Evolutionary conservation across 2,113 vertebrate species (phyloP), one percentile per base, ranked within the genome.

Genomic region (Platysternon megacephalum): DNA sequence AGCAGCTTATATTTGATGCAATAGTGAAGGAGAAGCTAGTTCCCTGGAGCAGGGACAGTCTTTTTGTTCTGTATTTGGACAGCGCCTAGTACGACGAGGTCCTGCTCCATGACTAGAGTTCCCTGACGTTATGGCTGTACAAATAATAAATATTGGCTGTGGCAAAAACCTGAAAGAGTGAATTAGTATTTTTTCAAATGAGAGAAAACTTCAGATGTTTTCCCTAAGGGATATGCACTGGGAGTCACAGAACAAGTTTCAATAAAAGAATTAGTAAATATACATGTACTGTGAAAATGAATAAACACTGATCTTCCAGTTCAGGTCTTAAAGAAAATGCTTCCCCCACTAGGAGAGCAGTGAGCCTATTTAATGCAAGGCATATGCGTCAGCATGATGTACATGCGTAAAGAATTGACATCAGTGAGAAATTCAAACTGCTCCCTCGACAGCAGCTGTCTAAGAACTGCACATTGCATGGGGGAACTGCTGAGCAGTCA

Each of bases 261-360:
- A 91, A 22, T 26, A 72, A 79, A 55, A 68, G 74, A 85, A 89
- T 44, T 44, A 19, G 19, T 32, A 82, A 82, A 72, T n/a, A 82
- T 44, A 80, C 48, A 86, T 21, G 14, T 39, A 49, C 2, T 44
- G 48, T 2, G 39, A 55, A 68, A 90, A 55, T 10, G 79, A 88
- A 48, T 2, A 1, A 48, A 74, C 0, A 5, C 13, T 16, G 1
- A 2, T 52, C 24, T 28, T 22, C 11, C 9, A 0, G 10, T 61
- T n/a, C 2, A 13, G 90, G 80, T 79, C 88, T 79, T 1, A 0
- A 39, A 86, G 61, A 5, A 14, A 32, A 21, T 35, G 3, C 51
- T 32, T 1, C 11, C 2, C 48, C 84, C 85, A 78, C 80, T 39
- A 24, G 5, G 55, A 52, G 49, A 58, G 85, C 5, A 61, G 24